These are phyloP conservation scores for Myotis davidii DNA, from an alignment of 2,113 vertebrate species.

Conservation along the genomic window DNA sequence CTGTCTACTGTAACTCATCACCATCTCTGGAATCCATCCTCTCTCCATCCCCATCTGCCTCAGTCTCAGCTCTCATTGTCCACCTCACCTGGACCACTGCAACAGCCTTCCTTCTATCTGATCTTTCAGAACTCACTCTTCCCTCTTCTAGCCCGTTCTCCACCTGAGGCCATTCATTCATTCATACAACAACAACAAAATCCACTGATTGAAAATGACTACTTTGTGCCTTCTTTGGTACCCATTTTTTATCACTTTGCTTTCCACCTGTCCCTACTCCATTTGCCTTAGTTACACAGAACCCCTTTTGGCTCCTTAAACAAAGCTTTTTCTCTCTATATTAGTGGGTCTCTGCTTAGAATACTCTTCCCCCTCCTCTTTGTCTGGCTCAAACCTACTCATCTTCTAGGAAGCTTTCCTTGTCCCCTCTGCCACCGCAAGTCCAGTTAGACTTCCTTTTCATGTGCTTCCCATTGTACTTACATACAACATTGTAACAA, in stretches of 20 bases:
- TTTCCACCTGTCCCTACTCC: neutral
- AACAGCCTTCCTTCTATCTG: neutral
- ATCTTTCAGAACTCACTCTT: neutral
- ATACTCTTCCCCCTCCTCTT: neutral
- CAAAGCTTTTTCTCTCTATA: neutral
- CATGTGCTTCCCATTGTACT: too few species aligned
- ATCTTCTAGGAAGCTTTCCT: neutral
- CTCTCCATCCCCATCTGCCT: neutral
- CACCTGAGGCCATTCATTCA: neutral
- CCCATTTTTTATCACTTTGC: neutral
- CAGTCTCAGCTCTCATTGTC: neutral
- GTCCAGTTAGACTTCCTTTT: neutral
- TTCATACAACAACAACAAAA: neutral
- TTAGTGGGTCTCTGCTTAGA: neutral
- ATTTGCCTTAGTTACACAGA: neutral
- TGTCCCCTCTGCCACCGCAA: accelerated
- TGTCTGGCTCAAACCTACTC: neutral
- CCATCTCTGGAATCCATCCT: neutral
- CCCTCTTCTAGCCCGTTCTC: neutral
- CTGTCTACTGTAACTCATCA: neutral
- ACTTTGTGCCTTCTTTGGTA: neutral
- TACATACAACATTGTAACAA: neutral
- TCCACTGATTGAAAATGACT: neutral
- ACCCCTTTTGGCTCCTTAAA: neutral
- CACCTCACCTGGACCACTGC: neutral